Base-by-base conservation (phyloP, 2,888 invertebrate species). In the Cancer borealis region DNA sequence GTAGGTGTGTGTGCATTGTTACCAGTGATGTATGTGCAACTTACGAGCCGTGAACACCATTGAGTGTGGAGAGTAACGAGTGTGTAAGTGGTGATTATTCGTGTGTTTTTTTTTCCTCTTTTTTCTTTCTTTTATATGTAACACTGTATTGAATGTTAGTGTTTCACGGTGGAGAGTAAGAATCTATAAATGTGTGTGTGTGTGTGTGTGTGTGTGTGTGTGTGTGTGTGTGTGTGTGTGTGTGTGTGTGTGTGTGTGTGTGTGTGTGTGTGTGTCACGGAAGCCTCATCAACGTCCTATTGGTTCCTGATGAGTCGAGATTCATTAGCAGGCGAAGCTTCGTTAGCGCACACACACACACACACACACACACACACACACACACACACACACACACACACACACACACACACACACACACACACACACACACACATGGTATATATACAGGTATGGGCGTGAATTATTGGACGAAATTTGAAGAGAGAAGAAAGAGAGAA, bases 181-280 rank as follows among this genome's bases (percentile, higher is more conserved):
- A 66, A 2, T 66, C 17, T n/a, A 66, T n/a, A 66, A 66, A n/a
- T 66, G 66, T 79, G 79, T 79, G 87, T 87, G 87, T 30, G 87
- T 30, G 87, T 30, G 45, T 91, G 49, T 49, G 39, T 46, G 60
- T 91, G 39, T 49, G 60, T 91, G 60, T 91, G 60, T 91, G 39
- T 39, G 60, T 91, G 60, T 49, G 60, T 91, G 91, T 91, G 60
- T 91, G 60, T 91, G 60, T 60, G 60, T 91, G 60, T 60, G 91
- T 91, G 60, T 91, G 60, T 91, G n/a, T 49, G 88, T 47, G 54
- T 47, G 39, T 21, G 30, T 47, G 60, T 91, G 10, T n/a, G 39
- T 91, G 54, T 66, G 66, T 66, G 66, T 66, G 66, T 66, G 30
- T 30, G 30, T 10, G 17, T 45, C 3, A n/a, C 6, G 46, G n/a